Percentiles rank a stretch among this genome's conserved stretches.
Conservation (phyloP, 1,140 invertebrate species). For the Zaprionus ornatus region DNA sequence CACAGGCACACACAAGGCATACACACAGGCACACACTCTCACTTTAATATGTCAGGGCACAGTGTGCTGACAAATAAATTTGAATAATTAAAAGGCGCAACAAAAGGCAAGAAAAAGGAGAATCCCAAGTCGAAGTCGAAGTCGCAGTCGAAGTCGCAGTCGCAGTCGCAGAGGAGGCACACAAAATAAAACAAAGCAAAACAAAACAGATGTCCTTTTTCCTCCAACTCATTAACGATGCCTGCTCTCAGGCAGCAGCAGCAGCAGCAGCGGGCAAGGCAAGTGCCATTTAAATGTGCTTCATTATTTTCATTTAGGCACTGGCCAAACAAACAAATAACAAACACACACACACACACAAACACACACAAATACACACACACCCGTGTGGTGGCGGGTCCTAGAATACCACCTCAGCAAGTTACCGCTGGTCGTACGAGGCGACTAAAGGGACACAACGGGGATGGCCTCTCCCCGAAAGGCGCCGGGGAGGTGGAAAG, state of each 20-base stretch:
- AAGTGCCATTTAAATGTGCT: slow-evolving; percentile 60
- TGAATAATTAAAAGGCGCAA: slow-evolving; percentile 77
- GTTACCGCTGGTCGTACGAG: no score
- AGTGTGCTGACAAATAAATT: slow-evolving; percentile 75
- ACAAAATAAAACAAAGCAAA: slow-evolving; percentile 41
- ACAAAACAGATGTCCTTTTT: slow-evolving; percentile 73
- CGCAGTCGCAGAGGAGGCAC: no score
- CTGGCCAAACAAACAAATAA: slow-evolving; percentile 8
- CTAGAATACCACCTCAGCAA: no score
- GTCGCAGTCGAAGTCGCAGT: neutral
- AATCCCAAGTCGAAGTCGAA: neutral
- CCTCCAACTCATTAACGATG: slow-evolving; percentile 30
- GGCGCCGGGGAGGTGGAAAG: no score
- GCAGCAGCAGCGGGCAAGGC: slow-evolving; percentile 1
- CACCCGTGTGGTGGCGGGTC: no score
- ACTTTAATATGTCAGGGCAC: slow-evolving; percentile 52
- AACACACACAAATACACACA: no score
- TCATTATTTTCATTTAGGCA: slow-evolving; percentile 53
- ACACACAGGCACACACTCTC: slow-evolving; percentile 23
- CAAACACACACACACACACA: slow-evolving; percentile 18
- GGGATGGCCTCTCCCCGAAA: no score
- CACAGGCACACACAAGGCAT: slow-evolving; percentile 2
- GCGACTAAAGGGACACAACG: no score
- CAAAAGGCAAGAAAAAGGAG: slow-evolving; percentile 38
- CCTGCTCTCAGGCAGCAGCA: neutral